A percentile compares a stretch with the other conserved stretches of the same genome.
Evolutionary conservation across 2,888 invertebrate species (phyloP).

Genomic region (Rotaria socialis): DNA sequence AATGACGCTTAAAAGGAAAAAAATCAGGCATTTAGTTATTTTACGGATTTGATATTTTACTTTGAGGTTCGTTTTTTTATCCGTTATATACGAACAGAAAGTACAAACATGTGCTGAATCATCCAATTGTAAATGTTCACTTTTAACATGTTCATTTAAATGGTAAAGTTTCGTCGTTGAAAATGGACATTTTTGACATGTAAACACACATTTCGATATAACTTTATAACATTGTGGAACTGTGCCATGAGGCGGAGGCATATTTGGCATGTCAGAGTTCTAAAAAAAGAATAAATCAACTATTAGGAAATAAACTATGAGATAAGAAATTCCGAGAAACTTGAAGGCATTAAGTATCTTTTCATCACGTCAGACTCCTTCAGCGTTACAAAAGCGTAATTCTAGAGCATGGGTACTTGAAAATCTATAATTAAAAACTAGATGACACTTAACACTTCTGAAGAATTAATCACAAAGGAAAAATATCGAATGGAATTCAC

Average conservation of each 20-base stretch:
- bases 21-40: too few species aligned
- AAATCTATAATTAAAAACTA: too few species aligned
- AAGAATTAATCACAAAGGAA: too few species aligned
- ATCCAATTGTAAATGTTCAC: conserved; percentile 39
- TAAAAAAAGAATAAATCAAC: not conserved
- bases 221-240: conserved; percentile 42
- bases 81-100: conserved; percentile 40
- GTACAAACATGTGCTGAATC: conserved; percentile 35
- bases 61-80: conserved; percentile 41
- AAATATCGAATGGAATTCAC: too few species aligned
- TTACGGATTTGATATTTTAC: not conserved
- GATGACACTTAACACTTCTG: too few species aligned
- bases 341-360: too few species aligned
- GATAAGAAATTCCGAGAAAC: too few species aligned
- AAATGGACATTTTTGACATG: conserved; percentile 44
- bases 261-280: conserved; percentile 27
- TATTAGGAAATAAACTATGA: too few species aligned
- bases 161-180: conserved; percentile 38
- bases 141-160: conserved; percentile 43
- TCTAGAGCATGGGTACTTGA: too few species aligned
- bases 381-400: too few species aligned
- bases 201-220: conserved; percentile 41
- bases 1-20: conserved; percentile 34
- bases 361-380: too few species aligned
- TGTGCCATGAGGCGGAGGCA: conserved; percentile 3